Percentiles rank a stretch among this genome's conserved stretches.
These are phyloP conservation scores for Nycticebus coucang DNA, from an alignment of 2,113 vertebrate genomes.

Conservation along the genomic window DNA sequence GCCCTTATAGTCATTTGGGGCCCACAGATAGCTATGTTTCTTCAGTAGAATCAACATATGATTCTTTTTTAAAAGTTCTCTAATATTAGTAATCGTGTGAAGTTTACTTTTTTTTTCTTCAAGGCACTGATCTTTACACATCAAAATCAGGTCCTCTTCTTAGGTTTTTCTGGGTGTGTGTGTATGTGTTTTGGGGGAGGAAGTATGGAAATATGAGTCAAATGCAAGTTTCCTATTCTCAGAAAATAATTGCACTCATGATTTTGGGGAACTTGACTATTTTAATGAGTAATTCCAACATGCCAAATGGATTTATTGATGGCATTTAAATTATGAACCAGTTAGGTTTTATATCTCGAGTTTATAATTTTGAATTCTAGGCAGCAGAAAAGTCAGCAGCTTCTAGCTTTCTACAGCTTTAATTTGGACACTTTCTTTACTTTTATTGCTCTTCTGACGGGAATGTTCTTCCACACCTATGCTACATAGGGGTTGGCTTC, in stretches of 20 bases:
- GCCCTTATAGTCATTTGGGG: not conserved
- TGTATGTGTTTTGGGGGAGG: not conserved
- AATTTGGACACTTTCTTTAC: not conserved
- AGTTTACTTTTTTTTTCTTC: not conserved
- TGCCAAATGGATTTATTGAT: not conserved
- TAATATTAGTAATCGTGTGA: not conserved
- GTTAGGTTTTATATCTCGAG: slow-evolving; percentile 14
- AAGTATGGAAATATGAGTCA: slow-evolving; percentile 43
- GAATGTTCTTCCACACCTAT: not conserved
- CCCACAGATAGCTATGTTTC: not conserved
- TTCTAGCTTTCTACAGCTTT: not conserved
- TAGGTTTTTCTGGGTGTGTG: not conserved
- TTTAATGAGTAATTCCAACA: slow-evolving; percentile 46
- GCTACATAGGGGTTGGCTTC: not conserved
- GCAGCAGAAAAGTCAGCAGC: not conserved
- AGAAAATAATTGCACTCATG: slow-evolving; percentile 39
- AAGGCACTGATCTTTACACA: not conserved
- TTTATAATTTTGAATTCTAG: slow-evolving; percentile 14
- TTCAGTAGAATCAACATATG: slow-evolving; percentile 1
- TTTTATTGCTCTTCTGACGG: not conserved
- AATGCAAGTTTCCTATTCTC: slow-evolving; percentile 31
- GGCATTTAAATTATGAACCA: slow-evolving; percentile 23
- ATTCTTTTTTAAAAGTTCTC: slow-evolving; percentile 46
- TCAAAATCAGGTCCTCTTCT: not conserved
- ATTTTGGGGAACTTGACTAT: slow-evolving; percentile 52